Evolutionary conservation across 2,888 invertebrate genomes (phyloP), one percentile per base, ranked within the genome.

Genomic region (Hofmannophila pseudospretella): DNA sequence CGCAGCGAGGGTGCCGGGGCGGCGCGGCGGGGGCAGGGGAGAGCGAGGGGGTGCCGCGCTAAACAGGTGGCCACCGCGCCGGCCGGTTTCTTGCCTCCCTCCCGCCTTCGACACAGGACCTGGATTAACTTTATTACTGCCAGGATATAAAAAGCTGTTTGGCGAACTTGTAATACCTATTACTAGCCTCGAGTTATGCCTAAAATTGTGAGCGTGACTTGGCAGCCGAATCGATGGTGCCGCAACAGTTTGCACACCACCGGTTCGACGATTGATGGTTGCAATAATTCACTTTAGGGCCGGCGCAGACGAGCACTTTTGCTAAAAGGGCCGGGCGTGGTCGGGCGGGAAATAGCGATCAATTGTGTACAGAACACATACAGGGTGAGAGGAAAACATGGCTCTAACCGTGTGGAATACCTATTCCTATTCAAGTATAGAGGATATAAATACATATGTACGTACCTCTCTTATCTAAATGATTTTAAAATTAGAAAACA

Each of bases 111-210:
- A 71, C 74, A 67, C 67, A 70, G 67, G 62, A 68, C 76, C 78
- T 77, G 79, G 76, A 78, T 79, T 79, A 72, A 78, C 73, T 78
- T 80, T 78, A 81, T 77, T 74, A 66, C 71, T 59, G 49, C 62
- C 55, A 62, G 70, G 58, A 74, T 70, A 76, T 64, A 67, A 67
- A 68, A 68, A 70, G 57, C 65, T 56, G 48, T 61, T 58, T 13
- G 9, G 14, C 27, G 7, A 10, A 27, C 27, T 19, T 33, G 10
- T 12, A 13, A 4, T 23, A n/a, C n/a, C n/a, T n/a, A n/a, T n/a
- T n/a, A n/a, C n/a, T 9, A 25, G 48, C 42, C 54, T 45, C 45
- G 39, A 54, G 42, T n/a, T n/a, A 53, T 54, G 58, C 53, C 60
- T 51, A 35, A 64, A 66, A 63, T 50, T 51, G 58, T 59, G 61